Base-by-base conservation (phyloP, 2,113 vertebrate species). In the Pithys albifrons region DNA sequence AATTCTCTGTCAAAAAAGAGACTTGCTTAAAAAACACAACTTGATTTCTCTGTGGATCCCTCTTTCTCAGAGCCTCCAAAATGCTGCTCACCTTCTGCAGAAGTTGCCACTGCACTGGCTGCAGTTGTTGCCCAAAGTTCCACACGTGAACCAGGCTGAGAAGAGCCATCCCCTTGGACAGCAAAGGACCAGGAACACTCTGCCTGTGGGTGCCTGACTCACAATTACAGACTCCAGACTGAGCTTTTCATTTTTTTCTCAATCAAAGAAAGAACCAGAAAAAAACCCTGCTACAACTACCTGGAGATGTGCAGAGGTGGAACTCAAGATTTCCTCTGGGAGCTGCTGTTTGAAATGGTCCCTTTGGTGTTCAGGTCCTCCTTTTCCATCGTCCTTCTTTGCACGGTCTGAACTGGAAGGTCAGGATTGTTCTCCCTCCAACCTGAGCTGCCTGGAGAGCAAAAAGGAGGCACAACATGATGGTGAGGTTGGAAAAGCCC, bases 331-430 rank as follows among this genome's bases (percentile, higher is more conserved):
- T n/a, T 20, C 25, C 2, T 7, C 6, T 4, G 33, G 25, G 46
- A 78, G 23, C 51, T 48, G 33, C 31, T 41, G 35, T 27, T 79
- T 14, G 5, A 71, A 80, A 13, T 0, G 10, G 31, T 22, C 10
- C 72, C 62, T 85, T 27, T 1, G 1, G 19, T 46, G 12, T 19
- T 18, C 45, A 25, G 37, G 4, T 58, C 25, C 43, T 62, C 61
- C 18, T 45, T 49, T 24, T 11, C 7, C 1, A 19, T 33, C 19
- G 12, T 11, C 24, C n/a, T 4, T 13, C 65, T 48, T 28, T 0
- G 0, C 28, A 7, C 27, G 5, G 49, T 35, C 43, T 27, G 3
- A 5, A 1, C 2, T 6, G 5, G n/a, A 41, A 27, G 3, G 1
- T 0, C 0, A 1, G 28, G 19, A 14, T 4, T 20, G 57, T 1